phyloP scores from a whole-genome alignment of 2,797 vertebrate species.

The Thripadectes ignobilis region DNA sequence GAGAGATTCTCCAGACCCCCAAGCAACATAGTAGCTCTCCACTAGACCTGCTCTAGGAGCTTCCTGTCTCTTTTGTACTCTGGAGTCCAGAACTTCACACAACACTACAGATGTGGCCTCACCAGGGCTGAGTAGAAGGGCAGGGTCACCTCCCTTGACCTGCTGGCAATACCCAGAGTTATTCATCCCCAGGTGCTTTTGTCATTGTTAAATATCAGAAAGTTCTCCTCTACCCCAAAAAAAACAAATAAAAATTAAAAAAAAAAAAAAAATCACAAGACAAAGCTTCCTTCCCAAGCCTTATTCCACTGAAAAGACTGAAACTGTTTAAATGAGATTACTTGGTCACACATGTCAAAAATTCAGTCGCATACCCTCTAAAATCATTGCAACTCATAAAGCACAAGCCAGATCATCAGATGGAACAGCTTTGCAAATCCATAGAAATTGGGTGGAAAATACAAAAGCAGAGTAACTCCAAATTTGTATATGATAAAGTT shows the following conservation, averaged over 20 bases:
- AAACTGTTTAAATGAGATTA: background rate
- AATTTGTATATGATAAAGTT: background rate
- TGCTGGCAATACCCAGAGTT: background rate
- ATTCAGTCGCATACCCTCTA: background rate
- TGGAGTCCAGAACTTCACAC: accelerated
- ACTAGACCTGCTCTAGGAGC: background rate
- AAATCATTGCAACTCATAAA: background rate
- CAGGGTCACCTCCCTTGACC: accelerated
- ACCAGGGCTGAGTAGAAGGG: background rate
- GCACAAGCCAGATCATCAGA: background rate
- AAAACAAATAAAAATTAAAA: too few relatives aligned
- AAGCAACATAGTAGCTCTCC: background rate
- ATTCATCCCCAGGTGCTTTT: background rate
- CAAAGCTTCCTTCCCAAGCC: background rate
- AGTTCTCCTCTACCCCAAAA: background rate
- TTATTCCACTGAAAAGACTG: background rate
- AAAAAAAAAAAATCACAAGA: background rate
- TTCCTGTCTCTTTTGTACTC: background rate
- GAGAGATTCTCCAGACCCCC: background rate
- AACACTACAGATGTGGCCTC: background rate
- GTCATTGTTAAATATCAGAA: background rate
- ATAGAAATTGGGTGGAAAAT: background rate
- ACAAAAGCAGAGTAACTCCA: background rate
- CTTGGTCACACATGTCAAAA: background rate
- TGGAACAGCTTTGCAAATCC: background rate